A percentile compares a stretch with the other conserved stretches of the same genome.
These are phyloP conservation scores for Phenganax stokvisi DNA, from an alignment of 92 coral and sea anemone species.

Conservation along the genomic window DNA sequence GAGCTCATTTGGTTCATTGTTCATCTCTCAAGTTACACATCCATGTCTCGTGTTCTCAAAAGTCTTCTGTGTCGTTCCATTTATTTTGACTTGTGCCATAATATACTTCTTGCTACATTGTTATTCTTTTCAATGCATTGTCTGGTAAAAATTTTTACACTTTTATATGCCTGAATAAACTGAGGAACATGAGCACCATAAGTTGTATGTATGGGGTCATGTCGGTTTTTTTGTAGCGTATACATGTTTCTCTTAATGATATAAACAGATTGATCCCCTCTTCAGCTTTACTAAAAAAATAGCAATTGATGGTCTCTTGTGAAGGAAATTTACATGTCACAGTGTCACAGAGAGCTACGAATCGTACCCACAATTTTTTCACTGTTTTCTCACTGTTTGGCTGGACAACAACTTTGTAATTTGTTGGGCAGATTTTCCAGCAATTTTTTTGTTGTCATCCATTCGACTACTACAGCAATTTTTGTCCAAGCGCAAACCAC, in stretches of 20 bases:
- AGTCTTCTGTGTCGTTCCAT: constrained; percentile 1
- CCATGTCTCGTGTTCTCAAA: not conserved
- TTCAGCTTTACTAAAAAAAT: constrained; percentile 26
- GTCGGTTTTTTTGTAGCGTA: constrained; percentile 27
- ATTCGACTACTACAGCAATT: constrained; percentile 15
- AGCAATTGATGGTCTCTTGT: not conserved
- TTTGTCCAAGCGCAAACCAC: not conserved
- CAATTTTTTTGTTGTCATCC: not conserved
- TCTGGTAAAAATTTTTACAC: not conserved
- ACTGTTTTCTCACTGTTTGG: not conserved
- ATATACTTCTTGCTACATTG: constrained; percentile 13
- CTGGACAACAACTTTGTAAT: not conserved
- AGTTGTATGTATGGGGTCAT: constrained; percentile 42
- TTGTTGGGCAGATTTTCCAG: not conserved
- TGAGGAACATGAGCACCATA: not conserved
- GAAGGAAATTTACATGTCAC: constrained; percentile 12
- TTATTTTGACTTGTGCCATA: constrained; percentile 12
- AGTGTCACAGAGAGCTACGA: not conserved
- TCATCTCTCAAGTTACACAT: not conserved
- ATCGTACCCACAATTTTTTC: not conserved
- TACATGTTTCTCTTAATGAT: constrained; percentile 25
- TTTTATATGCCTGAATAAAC: not conserved
- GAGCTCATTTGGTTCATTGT: not conserved
- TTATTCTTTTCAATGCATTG: constrained; percentile 6
- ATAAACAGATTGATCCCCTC: constrained; percentile 33